These are phyloP conservation scores for Prochilodus magdalenae DNA, from an alignment of 2,113 vertebrate species.

Conservation along the genomic window DNA sequence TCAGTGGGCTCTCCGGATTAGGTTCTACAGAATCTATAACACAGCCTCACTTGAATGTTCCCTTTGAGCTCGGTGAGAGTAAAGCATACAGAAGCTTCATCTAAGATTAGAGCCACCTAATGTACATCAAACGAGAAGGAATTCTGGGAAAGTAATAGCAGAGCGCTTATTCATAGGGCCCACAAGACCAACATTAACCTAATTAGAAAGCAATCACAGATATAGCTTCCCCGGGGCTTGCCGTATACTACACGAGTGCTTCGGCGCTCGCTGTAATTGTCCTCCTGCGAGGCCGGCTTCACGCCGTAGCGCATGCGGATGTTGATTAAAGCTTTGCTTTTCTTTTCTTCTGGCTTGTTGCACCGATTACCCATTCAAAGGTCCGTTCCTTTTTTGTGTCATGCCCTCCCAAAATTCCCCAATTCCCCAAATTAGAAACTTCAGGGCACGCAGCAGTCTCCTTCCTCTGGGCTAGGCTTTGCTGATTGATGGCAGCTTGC, in stretches of 20 bases:
- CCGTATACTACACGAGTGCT: not conserved
- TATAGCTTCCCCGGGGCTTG: not conserved
- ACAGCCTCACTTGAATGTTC: too few species aligned
- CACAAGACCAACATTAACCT: not conserved
- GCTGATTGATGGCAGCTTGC: slow-evolving; percentile 1
- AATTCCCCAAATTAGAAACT: not conserved
- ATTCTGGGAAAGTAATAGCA: not conserved
- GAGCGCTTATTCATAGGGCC: not conserved
- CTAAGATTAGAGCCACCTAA: not conserved
- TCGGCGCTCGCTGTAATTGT: too few species aligned
- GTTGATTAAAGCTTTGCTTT: not conserved
- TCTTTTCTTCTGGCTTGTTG: not conserved
- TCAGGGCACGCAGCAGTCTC: not conserved
- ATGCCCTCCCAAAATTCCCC: not conserved
- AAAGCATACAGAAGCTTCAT: too few species aligned
- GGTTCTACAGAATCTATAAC: too few species aligned
- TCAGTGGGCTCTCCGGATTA: too few species aligned
- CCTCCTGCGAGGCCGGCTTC: too few species aligned
- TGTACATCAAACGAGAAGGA: not conserved
- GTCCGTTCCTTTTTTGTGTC: not conserved
- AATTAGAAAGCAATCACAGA: not conserved
- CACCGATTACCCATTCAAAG: not conserved
- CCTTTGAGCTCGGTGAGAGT: too few species aligned
- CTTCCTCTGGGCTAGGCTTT: not conserved
- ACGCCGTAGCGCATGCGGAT: not conserved